Base-by-base conservation (phyloP, 2,797 vertebrate species). In the Hybognathus amarus region DNA sequence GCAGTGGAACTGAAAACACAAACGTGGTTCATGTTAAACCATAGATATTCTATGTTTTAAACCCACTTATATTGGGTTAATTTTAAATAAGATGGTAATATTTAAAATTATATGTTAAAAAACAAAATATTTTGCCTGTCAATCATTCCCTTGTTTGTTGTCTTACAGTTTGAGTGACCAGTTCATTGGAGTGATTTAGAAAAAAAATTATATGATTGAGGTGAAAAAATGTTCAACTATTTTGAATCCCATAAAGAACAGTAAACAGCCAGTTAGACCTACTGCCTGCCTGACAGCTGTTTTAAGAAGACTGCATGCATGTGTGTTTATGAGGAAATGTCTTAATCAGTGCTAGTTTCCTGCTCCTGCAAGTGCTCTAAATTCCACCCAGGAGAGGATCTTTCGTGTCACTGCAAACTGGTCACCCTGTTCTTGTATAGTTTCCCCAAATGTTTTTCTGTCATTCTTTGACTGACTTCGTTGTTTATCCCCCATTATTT, bases 261-360 rank as follows among this genome's bases (percentile, higher is more conserved):
- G 79, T 74, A 88, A 30, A 77, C 70, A 88, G 78, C 67, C 42
- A 47, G 9, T 27, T 69, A 50, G 11, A 76, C 50, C 12, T 38
- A 18, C 5, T 40, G 33, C 50, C 64, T 79, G 56, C 50, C 64
- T 79, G 56, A 52, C 74, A 84, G 70, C 52, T 83, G 64, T 45
- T 66, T 63, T 85, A 66, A 50, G 56, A 36, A 77, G 0, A 85
- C 80, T 77, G 84, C 69, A 85, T 89, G 86, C 77, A 64, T 86
- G 82, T 77, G 90, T 94, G 89, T 93, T 93, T 90, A 91, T 84
- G 85, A 87, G 91, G 80, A 83, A 71, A 91, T 83, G 84, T 87
- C 92, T 91, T 92, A 90, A 92, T 93, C 91, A 84, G 85, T 67
- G 61, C 86, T 56, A 69, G 85, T 83, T 93, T 91, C 90, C 90